Percentiles rank a stretch among this genome's conserved stretches.
These are phyloP conservation scores for Drosophila suboccidentalis DNA, from an alignment of 2,888 invertebrate species.

Conservation along the genomic window DNA sequence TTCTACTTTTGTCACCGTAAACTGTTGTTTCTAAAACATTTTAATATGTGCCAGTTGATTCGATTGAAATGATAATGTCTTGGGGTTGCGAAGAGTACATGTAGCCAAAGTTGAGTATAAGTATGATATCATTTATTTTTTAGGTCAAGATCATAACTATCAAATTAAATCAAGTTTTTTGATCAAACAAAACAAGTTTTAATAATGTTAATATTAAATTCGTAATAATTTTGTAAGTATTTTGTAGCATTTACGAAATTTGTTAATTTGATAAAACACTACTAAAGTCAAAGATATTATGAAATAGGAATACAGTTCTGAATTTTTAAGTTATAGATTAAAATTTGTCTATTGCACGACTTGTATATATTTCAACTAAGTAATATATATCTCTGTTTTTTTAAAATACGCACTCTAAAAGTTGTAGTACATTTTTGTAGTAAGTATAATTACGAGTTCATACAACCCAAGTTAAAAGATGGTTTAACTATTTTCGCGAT, in stretches of 20 bases:
- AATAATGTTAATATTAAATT: conserved; percentile 45
- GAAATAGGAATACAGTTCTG: conserved; percentile 2
- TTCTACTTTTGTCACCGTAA: conserved; percentile 56
- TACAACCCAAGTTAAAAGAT: conserved; percentile 67
- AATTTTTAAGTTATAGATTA: conserved; percentile 27
- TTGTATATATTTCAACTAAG: conserved; percentile 36
- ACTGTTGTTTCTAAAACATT: conserved; percentile 55
- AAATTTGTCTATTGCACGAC: conserved; percentile 35
- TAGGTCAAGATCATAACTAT: conserved; percentile 14
- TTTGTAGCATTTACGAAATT: conserved; percentile 25
- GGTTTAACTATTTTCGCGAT: conserved; percentile 47
- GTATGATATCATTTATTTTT: conserved; percentile 20
- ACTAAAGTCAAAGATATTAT: conserved; percentile 49
- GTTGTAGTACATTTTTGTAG: conserved; percentile 18
- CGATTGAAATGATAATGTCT: conserved; percentile 62
- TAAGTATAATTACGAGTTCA: neutral
- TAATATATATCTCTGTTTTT: conserved; percentile 12
- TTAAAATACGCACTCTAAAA: conserved; percentile 37
- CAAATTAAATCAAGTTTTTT: conserved; percentile 20
- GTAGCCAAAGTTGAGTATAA: conserved; percentile 49
- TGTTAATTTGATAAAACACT: conserved; percentile 38
- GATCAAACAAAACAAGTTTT: conserved; percentile 6
- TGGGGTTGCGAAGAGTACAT: conserved; percentile 46
- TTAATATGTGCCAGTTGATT: conserved; percentile 67
- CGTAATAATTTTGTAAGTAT: conserved; percentile 42